Conservation (phyloP, 1,140 invertebrate genomes). For the Cataglyphis hispanica region DNA sequence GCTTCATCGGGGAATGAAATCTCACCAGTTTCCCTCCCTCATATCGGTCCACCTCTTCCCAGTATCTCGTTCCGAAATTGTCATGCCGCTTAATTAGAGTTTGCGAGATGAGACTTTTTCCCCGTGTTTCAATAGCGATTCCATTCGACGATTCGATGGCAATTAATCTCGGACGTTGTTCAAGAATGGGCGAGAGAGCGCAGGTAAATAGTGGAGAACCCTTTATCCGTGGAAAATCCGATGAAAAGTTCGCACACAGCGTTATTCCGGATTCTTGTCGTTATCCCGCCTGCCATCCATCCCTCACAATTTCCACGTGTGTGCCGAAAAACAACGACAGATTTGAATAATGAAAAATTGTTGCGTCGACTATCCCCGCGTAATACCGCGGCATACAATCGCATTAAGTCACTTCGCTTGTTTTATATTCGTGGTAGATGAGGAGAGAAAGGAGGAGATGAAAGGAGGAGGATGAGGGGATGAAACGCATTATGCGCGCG, state of each 20-base stretch:
- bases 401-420: conserved; percentile 52
- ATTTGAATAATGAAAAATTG: conserved; percentile 63
- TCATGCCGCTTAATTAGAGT: conserved; percentile 65
- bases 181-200: conserved; percentile 59
- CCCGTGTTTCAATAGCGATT: conserved; percentile 63
- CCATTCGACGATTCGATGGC: conserved; percentile 68
- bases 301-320: no score
- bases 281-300: neutral
- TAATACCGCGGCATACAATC: conserved; percentile 50
- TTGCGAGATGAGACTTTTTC: conserved; percentile 52
- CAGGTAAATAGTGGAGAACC: conserved; percentile 51
- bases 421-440: conserved; percentile 36
- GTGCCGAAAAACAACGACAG: conserved; percentile 53
- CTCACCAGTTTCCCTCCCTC: conserved; percentile 25
- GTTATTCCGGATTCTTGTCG: conserved; percentile 61
- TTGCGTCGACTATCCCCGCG: conserved; percentile 42
- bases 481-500: conserved; percentile 50
- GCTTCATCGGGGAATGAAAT: conserved; percentile 62
- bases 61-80: conserved; percentile 45
- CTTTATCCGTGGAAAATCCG: conserved; percentile 58
- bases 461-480: neutral
- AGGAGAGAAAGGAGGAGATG: neutral
- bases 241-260: conserved; percentile 55
- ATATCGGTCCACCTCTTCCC: neutral
- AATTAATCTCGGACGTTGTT: conserved; percentile 73